Percentiles rank a stretch among this genome's conserved stretches.
Evolutionary conservation across 1,140 invertebrate genomes (phyloP).

Genomic region (Zaprionus kolodkinae): DNA sequence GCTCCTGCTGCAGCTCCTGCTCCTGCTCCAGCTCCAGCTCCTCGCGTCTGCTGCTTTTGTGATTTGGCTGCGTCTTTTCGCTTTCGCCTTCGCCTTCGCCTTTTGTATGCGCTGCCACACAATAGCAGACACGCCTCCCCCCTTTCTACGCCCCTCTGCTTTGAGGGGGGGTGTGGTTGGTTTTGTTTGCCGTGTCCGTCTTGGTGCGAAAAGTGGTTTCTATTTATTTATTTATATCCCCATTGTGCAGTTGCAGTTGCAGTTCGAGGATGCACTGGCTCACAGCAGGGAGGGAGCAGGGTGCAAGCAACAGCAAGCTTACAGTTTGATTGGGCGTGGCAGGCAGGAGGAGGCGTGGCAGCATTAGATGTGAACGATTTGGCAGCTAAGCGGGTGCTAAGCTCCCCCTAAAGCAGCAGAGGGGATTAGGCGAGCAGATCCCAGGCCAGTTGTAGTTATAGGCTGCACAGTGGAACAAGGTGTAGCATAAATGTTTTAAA

Average conservation of each 20-base stretch:
- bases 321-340: constrained; percentile 14
- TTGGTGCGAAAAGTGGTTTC: constrained; percentile 73
- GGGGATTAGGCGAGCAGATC: constrained; percentile 37
- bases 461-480: neutral
- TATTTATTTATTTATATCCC: constrained; percentile 77
- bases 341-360: neutral
- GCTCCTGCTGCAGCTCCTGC: too few relatives aligned
- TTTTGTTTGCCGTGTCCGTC: constrained; percentile 59
- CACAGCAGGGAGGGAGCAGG: neutral
- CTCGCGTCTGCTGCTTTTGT: too few relatives aligned
- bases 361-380: constrained; percentile 49
- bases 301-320: neutral
- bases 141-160: neutral
- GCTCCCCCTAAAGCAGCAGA: constrained; percentile 38
- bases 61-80: constrained; percentile 34
- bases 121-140: constrained; percentile 22
- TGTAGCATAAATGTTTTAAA: too few relatives aligned
- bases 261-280: constrained; percentile 20
- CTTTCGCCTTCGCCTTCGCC: constrained; percentile 17
- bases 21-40: too few relatives aligned
- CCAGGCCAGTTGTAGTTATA: constrained; percentile 14
- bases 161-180: neutral
- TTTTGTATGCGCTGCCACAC: constrained; percentile 19
- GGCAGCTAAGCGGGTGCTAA: constrained; percentile 52
- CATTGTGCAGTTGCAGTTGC: constrained; percentile 60